Evolutionary conservation across 1,140 invertebrate species (phyloP).

Genomic region (Araneus ventricosus): DNA sequence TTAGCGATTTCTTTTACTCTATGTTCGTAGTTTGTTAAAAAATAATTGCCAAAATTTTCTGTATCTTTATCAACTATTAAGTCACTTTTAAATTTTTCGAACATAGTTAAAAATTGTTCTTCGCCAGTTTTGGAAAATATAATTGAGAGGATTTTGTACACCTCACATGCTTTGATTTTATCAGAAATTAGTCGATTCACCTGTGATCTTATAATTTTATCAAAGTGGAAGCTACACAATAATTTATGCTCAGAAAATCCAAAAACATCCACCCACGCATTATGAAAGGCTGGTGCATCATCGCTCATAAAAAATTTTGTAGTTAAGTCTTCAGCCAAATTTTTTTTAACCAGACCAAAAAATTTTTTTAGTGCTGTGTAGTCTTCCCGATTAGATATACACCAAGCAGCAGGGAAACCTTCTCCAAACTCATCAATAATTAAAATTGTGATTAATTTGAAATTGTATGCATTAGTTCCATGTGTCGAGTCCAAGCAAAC

Average conservation of each 20-base stretch:
- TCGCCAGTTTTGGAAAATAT: not conserved
- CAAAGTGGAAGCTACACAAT: not conserved
- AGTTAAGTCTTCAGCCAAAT: not conserved
- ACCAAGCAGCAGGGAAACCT: conserved; percentile 23
- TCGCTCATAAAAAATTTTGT: not conserved
- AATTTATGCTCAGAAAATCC: no score
- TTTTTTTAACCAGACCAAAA: not conserved
- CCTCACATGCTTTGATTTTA: not conserved
- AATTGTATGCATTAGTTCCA: conserved; percentile 49
- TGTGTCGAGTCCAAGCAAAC: conserved; percentile 55
- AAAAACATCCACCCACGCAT: not conserved
- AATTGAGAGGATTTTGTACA: not conserved
- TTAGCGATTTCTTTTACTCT: not conserved
- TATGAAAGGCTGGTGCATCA: not conserved
- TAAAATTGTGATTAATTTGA: conserved; percentile 55
- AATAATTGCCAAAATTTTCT: not conserved
- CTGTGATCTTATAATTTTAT: not conserved
- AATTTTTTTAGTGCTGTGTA: not conserved
- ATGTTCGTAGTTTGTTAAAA: not conserved
- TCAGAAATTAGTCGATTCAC: not conserved
- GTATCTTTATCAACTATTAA: not conserved
- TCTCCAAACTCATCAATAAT: conserved; percentile 41
- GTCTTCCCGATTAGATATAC: not conserved
- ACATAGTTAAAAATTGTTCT: not conserved
- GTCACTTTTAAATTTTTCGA: not conserved